Base-by-base conservation (phyloP, 2,888 invertebrate species). In the Eucriotettix oculatus region DNA sequence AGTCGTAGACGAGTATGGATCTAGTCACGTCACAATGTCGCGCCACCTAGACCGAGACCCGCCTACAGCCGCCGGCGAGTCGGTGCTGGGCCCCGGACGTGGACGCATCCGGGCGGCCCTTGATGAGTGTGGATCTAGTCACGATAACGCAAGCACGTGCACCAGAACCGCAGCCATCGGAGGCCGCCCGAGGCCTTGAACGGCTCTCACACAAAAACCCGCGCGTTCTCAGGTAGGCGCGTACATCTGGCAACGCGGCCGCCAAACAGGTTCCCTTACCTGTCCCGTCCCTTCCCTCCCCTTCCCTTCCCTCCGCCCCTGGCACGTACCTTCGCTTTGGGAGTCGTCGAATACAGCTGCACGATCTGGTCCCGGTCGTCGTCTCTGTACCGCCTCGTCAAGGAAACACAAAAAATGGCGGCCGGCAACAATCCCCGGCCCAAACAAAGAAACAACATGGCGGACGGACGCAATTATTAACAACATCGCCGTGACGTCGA, bases 101-200 rank as follows among this genome's bases (percentile, higher is more conserved):
- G 29, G 29, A 29, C 7, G 29, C 29, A 7, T 29, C 29, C 2
- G 29, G 2, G 29, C 29, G 29, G 29, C 61, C 57, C 41, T 86
- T 85, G 86, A 87, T 87, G 87, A 87, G 87, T 87, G 86, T 87
- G 86, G 87, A 86, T 87, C 87, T 87, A 87, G 87, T 87, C 87
- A 87, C 86, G 83, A 65, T 72, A 72, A 66, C 66, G 65, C 69
- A 70, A 67, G 64, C 68, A 79, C 82, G 83, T 75, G 78, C 74
- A 81, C 84, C 78, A 84, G 83, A 86, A 79, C 80, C 80, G 79
- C 80, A 85, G 84, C 80, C 89, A 86, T 78, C 81, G 68, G 75
- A 72, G 76, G 78, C 71, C 71, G 67, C 66, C 65, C 68, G 58
- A 48, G 65, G 64, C 41, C 62, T 29, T 29, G 29, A 29, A 29